A percentile compares a stretch with the other conserved stretches of the same genome.
Conservation (phyloP, 2,113 vertebrate species). For the Ptychochromis oligacanthus region DNA sequence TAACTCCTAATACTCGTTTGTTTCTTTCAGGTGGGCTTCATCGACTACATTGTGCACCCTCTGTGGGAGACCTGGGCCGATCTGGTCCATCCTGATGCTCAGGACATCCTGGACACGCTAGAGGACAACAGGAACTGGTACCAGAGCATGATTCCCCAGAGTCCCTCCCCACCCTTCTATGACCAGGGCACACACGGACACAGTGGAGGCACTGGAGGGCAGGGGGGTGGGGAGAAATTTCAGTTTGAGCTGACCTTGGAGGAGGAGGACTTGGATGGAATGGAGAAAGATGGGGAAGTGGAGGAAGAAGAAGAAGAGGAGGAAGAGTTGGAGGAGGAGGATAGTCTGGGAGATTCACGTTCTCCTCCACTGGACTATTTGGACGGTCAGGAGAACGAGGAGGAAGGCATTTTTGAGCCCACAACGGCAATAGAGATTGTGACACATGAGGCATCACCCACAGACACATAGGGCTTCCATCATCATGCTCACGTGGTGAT, state of each 20-base stretch:
- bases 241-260: conserved; percentile 97
- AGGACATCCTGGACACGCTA: conserved; percentile 97
- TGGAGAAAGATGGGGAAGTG: conserved; percentile 85
- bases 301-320: conserved; percentile 87
- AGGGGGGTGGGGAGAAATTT: conserved; percentile 90
- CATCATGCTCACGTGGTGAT: conserved; percentile 42
- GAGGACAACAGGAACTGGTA: conserved; percentile 99
- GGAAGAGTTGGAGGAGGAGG: conserved; percentile 84
- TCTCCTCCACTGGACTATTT: conserved; percentile 72
- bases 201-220: conserved; percentile 78
- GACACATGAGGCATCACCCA: conserved; percentile 89
- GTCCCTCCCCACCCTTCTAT: conserved; percentile 94
- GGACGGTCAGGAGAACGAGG: conserved; percentile 60
- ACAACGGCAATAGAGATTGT: conserved; percentile 84
- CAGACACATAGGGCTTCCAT: conserved; percentile 88
- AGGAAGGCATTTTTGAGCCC: conserved; percentile 70
- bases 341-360: conserved; percentile 63
- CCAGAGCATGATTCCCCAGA: conserved; percentile 99
- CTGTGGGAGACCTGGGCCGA: conserved; percentile 99
- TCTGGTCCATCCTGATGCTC: conserved; percentile 96
- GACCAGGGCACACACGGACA: conserved; percentile 89
- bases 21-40: conserved; percentile 91
- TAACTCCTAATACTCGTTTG: not conserved
- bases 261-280: conserved; percentile 93
- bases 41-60: conserved; percentile 97